Conservation (phyloP, 2,888 invertebrate species). For the Odontothrips loti region DNA sequence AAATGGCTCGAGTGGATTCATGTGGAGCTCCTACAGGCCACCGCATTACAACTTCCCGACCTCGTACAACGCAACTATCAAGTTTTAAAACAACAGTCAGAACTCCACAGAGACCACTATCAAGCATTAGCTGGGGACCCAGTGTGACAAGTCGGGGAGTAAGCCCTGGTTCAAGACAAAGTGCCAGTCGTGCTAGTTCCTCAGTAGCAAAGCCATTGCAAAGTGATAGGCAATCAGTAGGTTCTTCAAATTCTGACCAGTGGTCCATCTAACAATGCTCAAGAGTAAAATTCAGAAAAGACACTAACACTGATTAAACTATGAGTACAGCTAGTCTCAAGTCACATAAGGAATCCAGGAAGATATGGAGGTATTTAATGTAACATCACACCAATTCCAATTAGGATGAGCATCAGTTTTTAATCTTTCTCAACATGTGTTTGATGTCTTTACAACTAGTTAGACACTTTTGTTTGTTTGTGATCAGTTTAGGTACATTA, state of each 20-base stretch:
- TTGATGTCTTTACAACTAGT: not conserved
- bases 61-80: not conserved
- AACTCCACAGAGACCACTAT: not conserved
- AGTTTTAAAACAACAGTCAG: not conserved
- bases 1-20: slow-evolving; percentile 2
- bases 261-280: not conserved
- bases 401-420: no score
- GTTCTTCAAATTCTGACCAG: not conserved
- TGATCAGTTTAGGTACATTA: not conserved
- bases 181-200: not conserved
- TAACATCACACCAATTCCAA: not conserved
- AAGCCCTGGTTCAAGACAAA: not conserved
- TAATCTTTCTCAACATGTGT: not conserved
- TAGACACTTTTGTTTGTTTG: not conserved
- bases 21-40: slow-evolving; percentile 5
- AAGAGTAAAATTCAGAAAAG: not conserved
- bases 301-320: not conserved
- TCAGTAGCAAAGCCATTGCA: not conserved
- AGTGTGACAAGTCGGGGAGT: not conserved
- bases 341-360: no score
- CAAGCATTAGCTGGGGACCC: not conserved
- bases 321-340: no score
- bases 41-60: not conserved
- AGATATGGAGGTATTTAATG: not conserved
- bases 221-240: not conserved